Conservation (phyloP, 2,113 vertebrate species). For the Grallaria varia region DNA sequence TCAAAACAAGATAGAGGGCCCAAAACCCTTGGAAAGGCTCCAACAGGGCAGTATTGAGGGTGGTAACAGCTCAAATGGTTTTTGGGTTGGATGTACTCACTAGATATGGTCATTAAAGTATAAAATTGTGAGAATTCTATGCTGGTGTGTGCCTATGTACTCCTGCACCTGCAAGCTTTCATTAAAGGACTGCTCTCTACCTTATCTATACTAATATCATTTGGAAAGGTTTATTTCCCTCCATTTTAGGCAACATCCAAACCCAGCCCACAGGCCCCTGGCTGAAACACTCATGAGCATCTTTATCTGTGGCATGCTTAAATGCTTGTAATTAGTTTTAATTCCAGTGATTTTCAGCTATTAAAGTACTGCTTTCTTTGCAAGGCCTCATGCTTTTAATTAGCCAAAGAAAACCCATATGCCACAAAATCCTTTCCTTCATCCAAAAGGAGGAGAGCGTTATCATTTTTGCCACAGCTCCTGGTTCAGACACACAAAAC, state of each 20-base stretch:
- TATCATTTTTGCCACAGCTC: background rate
- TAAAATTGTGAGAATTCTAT: too few species aligned
- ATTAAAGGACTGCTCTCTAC: too few species aligned
- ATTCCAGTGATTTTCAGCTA: conserved; percentile 48
- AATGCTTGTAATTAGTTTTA: conserved; percentile 35
- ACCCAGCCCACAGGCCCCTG: background rate
- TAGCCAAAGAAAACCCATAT: conserved; percentile 30
- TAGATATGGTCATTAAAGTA: too few species aligned
- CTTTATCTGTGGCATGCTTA: conserved; percentile 21
- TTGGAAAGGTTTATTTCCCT: too few species aligned
- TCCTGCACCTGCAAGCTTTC: too few species aligned
- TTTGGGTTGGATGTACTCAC: too few species aligned
- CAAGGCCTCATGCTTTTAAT: conserved; percentile 18
- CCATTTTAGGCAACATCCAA: background rate
- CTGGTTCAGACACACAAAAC: background rate
- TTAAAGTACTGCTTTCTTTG: conserved; percentile 29
- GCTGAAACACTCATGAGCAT: conserved; percentile 2
- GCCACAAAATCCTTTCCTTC: conserved; percentile 25
- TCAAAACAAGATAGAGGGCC: too few species aligned
- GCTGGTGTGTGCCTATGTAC: too few species aligned
- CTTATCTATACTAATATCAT: too few species aligned
- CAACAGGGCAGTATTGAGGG: too few species aligned
- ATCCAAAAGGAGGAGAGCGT: conserved; percentile 3
- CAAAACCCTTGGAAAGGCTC: too few species aligned
- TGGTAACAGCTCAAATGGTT: too few species aligned